These are phyloP conservation scores for Tetanocera ferruginea DNA, from an alignment of 2,888 invertebrate genomes.

Conservation along the genomic window DNA sequence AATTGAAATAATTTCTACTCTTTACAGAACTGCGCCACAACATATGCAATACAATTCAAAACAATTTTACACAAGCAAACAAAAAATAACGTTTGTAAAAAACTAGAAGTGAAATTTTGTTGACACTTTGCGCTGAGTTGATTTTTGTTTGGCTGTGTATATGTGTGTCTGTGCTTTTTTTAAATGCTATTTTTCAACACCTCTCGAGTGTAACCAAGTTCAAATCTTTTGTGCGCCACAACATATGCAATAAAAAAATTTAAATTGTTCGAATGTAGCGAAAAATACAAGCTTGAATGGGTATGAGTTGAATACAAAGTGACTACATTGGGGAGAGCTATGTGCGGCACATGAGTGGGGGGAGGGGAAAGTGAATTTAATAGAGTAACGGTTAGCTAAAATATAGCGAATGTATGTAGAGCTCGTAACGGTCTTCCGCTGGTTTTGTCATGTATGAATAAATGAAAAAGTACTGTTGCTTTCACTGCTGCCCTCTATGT, in stretches of 20 bases:
- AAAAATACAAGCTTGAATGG: background rate
- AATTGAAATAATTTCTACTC: slow-evolving; percentile 17
- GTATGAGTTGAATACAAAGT: background rate
- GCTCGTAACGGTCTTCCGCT: background rate
- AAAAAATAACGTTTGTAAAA: background rate
- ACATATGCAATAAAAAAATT: slow-evolving; percentile 22
- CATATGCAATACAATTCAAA: slow-evolving; percentile 7
- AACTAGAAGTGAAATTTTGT: background rate
- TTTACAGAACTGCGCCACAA: background rate
- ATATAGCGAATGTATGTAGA: too few relatives aligned
- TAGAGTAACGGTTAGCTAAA: too few relatives aligned
- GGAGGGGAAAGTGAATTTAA: background rate
- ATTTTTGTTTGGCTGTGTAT: background rate
- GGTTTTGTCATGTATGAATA: slow-evolving; percentile 25
- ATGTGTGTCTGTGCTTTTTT: background rate
- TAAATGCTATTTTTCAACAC: slow-evolving; percentile 26
- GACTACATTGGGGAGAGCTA: background rate
- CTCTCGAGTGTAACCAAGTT: slow-evolving; percentile 27
- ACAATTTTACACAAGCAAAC: background rate
- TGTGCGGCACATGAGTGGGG: too few relatives aligned
- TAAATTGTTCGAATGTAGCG: slow-evolving; percentile 3
- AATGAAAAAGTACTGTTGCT: background rate
- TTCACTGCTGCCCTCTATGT: background rate
- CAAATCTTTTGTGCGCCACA: background rate
- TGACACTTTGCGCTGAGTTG: slow-evolving; percentile 6